phyloP scores from a whole-genome alignment of 2,797 vertebrate genomes.

The Myotis myotis region DNA sequence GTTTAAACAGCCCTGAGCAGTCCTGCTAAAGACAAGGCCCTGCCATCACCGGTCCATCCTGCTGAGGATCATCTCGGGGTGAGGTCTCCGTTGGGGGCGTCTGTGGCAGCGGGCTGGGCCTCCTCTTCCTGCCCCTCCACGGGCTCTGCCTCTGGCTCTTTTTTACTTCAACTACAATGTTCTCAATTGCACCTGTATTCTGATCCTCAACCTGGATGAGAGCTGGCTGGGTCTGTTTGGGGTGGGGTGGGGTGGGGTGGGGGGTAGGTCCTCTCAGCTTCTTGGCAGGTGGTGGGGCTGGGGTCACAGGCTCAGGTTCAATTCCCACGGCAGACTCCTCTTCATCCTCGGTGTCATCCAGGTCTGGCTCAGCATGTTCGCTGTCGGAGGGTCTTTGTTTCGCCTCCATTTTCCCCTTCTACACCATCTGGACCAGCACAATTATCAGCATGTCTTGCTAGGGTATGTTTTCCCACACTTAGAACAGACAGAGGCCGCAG shows the following conservation, averaged over 20 bases:
- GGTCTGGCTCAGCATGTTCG: slow-evolving; percentile 91
- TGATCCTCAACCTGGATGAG: slow-evolving; percentile 97
- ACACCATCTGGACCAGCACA: slow-evolving; percentile 91
- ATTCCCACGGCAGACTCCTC: slow-evolving; percentile 90
- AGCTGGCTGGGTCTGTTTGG: slow-evolving; percentile 90
- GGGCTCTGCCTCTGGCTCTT: slow-evolving; percentile 87
- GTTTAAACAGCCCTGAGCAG: slow-evolving; percentile 88
- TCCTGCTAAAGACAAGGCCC: slow-evolving; percentile 80
- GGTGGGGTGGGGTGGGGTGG: slow-evolving; percentile 88
- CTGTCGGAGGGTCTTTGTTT: slow-evolving; percentile 85
- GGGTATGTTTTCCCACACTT: slow-evolving; percentile 97
- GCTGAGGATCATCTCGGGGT: slow-evolving; percentile 99
- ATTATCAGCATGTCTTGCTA: slow-evolving; percentile 96
- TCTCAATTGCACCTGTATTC: slow-evolving; percentile 94
- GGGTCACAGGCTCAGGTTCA: slow-evolving; percentile 88
- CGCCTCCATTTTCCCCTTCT: slow-evolving; percentile 93
- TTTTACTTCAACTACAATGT: slow-evolving; percentile 98
- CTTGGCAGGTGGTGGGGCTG: slow-evolving; percentile 91
- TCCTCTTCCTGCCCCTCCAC: slow-evolving; percentile 85
- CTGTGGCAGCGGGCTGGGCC: slow-evolving; percentile 85
- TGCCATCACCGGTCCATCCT: slow-evolving; percentile 99
- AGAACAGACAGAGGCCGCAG: slow-evolving; percentile 95
- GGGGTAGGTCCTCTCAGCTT: slow-evolving; percentile 91
- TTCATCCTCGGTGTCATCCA: slow-evolving; percentile 95
- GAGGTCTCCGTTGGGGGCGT: slow-evolving; percentile 95